These are phyloP conservation scores for Ctenosaura bakeri DNA, from an alignment of 2,797 vertebrate genomes.

Conservation along the genomic window DNA sequence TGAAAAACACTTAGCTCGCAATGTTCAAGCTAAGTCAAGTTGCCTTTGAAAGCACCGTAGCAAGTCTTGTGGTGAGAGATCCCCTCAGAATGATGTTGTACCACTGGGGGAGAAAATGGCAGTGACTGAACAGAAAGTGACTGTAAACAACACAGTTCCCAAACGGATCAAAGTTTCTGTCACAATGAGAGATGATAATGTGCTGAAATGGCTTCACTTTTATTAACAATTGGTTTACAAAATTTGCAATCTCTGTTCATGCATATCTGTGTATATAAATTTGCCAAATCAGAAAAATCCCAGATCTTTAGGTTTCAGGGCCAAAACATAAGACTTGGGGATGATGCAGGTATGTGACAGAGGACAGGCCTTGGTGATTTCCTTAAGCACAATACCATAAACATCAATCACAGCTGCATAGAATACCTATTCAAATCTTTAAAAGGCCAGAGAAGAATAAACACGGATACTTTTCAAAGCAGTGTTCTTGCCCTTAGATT, in stretches of 20 bases:
- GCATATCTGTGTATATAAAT: no score
- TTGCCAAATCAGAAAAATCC: no score
- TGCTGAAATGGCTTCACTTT: conserved; percentile 68
- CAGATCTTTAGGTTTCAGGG: no score
- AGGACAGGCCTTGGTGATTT: neutral
- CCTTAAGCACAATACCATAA: no score
- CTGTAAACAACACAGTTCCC: conserved; percentile 52
- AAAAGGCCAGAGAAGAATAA: no score
- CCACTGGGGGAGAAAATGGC: conserved; percentile 29
- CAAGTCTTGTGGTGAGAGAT: neutral
- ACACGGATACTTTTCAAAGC: no score
- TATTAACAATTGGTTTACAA: conserved; percentile 63
- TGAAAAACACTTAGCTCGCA: conserved; percentile 34
- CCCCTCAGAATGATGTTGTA: conserved; percentile 23
- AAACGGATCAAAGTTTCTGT: conserved; percentile 59
- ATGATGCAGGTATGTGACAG: neutral
- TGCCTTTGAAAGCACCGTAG: conserved; percentile 10
- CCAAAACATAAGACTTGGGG: no score
- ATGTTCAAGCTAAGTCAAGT: neutral
- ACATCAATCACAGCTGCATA: no score
- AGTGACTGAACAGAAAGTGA: conserved; percentile 58
- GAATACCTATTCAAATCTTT: no score
- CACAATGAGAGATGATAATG: conserved; percentile 65
- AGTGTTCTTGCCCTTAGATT: no score
- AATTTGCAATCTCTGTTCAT: conserved; percentile 64